These are phyloP conservation scores for Oreocharis arfaki DNA, from an alignment of 2,113 vertebrate genomes.

Conservation along the genomic window DNA sequence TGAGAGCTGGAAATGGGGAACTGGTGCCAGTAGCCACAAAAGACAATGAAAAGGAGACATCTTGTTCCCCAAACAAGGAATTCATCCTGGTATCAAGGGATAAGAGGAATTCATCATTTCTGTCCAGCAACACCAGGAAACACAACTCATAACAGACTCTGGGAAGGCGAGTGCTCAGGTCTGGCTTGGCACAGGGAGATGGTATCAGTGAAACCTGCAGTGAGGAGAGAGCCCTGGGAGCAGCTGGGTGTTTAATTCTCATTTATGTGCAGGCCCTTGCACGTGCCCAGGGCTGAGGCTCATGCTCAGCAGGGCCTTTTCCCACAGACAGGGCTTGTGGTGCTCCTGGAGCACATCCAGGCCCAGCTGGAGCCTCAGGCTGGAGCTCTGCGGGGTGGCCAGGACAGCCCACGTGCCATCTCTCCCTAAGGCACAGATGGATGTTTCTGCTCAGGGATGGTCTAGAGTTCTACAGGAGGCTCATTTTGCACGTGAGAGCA, in stretches of 20 bases:
- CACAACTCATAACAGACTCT: no score
- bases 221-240: neutral
- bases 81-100: neutral
- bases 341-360: neutral
- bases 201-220: neutral
- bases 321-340: neutral
- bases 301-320: neutral
- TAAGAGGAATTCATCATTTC: neutral
- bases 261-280: neutral
- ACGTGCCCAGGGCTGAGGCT: neutral
- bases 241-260: neutral
- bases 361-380: neutral
- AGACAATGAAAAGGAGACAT: neutral
- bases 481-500: neutral
- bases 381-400: neutral
- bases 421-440: neutral
- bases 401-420: rapidly evolving
- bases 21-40: neutral
- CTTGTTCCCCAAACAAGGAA: neutral
- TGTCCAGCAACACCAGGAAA: neutral
- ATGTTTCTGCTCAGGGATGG: neutral
- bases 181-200: neutral
- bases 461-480: neutral
- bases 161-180: neutral
- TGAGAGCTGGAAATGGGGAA: neutral